These are phyloP conservation scores for Zhengitettix transpicula DNA, from an alignment of 2,888 invertebrate species.

Conservation along the genomic window DNA sequence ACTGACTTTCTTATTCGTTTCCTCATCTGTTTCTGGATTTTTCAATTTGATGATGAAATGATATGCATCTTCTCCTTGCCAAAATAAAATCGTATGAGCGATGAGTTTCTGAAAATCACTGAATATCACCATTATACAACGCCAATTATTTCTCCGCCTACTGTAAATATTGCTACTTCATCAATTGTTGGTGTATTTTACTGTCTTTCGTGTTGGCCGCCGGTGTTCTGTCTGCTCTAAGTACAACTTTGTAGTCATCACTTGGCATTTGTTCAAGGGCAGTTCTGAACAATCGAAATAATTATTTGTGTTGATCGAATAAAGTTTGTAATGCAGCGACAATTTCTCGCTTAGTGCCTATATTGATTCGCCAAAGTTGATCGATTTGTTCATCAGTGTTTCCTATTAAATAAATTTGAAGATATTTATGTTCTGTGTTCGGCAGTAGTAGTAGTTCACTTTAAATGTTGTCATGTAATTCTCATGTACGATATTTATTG, in stretches of 20 bases:
- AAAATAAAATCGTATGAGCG: neutral
- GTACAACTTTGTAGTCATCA: neutral
- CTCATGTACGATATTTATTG: neutral
- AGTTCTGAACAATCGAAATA: neutral
- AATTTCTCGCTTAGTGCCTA: neutral
- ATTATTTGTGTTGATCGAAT: neutral
- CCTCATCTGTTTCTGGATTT: neutral
- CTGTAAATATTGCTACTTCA: no score
- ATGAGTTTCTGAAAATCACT: neutral
- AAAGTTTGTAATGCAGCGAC: neutral
- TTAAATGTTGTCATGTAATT: constrained; percentile 10
- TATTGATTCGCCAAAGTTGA: neutral
- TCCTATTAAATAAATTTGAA: constrained; percentile 15
- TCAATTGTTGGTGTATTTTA: neutral
- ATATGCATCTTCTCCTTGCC: neutral
- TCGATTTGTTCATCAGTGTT: constrained; percentile 12
- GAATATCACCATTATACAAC: neutral
- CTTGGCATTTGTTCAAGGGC: neutral
- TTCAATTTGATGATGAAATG: neutral
- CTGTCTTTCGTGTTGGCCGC: neutral
- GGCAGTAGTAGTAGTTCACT: constrained; percentile 8
- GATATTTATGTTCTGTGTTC: constrained; percentile 12
- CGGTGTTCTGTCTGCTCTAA: neutral
- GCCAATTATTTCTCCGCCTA: no score
- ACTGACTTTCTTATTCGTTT: neutral